Evolutionary conservation across 2,113 vertebrate genomes (phyloP), one percentile per base, ranked within the genome.

Genomic region (Mixornis gularis): DNA sequence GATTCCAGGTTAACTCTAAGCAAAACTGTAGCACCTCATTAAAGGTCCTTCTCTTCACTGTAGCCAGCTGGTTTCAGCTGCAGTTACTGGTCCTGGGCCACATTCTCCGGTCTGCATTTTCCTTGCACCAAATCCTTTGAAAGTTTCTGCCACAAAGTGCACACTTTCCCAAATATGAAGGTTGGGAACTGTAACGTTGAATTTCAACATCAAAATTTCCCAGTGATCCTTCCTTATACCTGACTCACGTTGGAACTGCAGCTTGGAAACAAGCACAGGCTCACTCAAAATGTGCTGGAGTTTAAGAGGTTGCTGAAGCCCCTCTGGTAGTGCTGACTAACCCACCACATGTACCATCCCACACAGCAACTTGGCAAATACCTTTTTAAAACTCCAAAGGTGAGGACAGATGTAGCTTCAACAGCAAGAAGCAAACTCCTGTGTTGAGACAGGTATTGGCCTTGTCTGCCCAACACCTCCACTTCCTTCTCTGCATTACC

Each of bases 91-190:
- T 48, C 38, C 41, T 20, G 80, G 13, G 17, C 66, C 62, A 52
- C 41, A 36, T 43, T 59, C 62, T 52, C 27, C 52, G 41, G 34
- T 24, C 48, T 9, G 26, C 16, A 10, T 48, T 40, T 56, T 58
- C 77, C 62, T 66, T 2, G 1, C 38, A 58, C 4, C 18, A 38
- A 43, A 34, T 5, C 9, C 18, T 69, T n/a, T 32, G 7, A 46
- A 38, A 56, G 26, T 7, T 89, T 73, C 46, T 82, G 56, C 36
- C 66, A 79, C 46, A 48, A 74, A 41, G 29, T 13, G 21, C 40
- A 17, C 0, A 0, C 30, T 70, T 70, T 65, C 29, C 22, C 24
- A 52, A 25, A 17, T 18, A 11, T 13, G 26, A 70, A 70, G 30
- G 17, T 4, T 53, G 7, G 49, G 19, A 68, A 66, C 21, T 6